phyloP scores from a whole-genome alignment of 2,888 invertebrate species.

The Drosophila algonquin region DNA sequence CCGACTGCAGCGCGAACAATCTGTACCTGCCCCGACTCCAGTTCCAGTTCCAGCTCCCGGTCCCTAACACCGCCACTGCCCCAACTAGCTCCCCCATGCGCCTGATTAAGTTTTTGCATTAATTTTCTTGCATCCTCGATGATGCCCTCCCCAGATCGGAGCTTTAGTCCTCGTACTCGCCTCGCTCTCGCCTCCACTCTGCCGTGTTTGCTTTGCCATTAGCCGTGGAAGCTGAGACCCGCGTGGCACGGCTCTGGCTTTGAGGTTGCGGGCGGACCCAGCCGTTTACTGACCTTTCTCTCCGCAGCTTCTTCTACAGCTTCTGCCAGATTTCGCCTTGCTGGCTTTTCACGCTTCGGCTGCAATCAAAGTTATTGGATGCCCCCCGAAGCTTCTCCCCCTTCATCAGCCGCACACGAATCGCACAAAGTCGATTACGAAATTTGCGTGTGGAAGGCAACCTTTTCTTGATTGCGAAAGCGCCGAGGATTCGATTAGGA shows the following conservation, averaged over 20 bases:
- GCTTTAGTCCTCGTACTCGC: slow-evolving; percentile 3
- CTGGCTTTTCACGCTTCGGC: slow-evolving; percentile 62
- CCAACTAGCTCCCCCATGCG: slow-evolving; percentile 48
- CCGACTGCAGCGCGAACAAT: slow-evolving; percentile 13
- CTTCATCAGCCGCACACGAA: slow-evolving; percentile 10
- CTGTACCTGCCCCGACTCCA: slow-evolving; percentile 30
- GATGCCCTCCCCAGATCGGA: slow-evolving; percentile 1
- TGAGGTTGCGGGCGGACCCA: slow-evolving; percentile 3
- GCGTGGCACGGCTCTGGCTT: slow-evolving; percentile 27
- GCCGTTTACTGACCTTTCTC: slow-evolving; percentile 53
- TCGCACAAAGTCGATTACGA: slow-evolving; percentile 41
- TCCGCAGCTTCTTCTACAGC: background rate
- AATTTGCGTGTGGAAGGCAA: slow-evolving; percentile 22
- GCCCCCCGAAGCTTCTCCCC: slow-evolving; percentile 3
- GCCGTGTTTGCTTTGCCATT: slow-evolving; percentile 42
- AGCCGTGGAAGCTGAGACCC: slow-evolving; percentile 37
- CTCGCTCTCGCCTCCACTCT: slow-evolving; percentile 5
- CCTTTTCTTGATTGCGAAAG: slow-evolving; percentile 46
- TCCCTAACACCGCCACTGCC: background rate
- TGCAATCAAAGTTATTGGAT: slow-evolving; percentile 66
- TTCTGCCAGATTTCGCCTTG: slow-evolving; percentile 23
- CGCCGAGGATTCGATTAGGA: slow-evolving; percentile 40
- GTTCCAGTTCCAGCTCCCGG: background rate
- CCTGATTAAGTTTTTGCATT: slow-evolving; percentile 68
- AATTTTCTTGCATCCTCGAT: slow-evolving; percentile 45